These are phyloP conservation scores for Poeciliopsis gracilis DNA, from an alignment of 2,797 vertebrate species.

Conservation along the genomic window DNA sequence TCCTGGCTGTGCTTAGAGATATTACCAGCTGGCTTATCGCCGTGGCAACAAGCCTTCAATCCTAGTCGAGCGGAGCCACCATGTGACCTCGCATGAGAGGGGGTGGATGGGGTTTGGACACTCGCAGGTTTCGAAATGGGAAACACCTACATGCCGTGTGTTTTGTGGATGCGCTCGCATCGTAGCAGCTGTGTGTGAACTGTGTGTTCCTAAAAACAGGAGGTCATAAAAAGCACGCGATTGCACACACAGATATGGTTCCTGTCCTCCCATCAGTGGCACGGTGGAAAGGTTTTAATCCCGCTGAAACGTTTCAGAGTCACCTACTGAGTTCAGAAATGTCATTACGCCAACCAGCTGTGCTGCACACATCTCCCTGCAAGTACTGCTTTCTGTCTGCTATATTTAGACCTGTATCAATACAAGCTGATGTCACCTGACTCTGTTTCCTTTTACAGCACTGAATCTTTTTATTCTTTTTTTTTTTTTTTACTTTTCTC, in stretches of 20 bases:
- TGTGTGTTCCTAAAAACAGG: slow-evolving; percentile 5
- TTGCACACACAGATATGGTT: slow-evolving; percentile 6
- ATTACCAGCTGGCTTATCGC: slow-evolving; percentile 85
- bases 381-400: slow-evolving; percentile 33
- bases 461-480: neutral
- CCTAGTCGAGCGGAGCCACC: slow-evolving; percentile 73
- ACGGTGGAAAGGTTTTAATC: slow-evolving; percentile 64
- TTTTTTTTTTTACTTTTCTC: slow-evolving; percentile 2
- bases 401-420: slow-evolving; percentile 49
- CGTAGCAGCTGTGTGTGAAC: neutral
- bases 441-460: slow-evolving; percentile 24
- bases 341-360: slow-evolving; percentile 54
- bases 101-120: slow-evolving; percentile 52
- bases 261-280: slow-evolving; percentile 38
- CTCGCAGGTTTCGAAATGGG: slow-evolving; percentile 22
- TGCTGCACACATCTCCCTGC: slow-evolving; percentile 41
- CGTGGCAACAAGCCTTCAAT: slow-evolving; percentile 83
- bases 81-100: slow-evolving; percentile 76
- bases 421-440: slow-evolving; percentile 28
- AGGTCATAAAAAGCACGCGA: slow-evolving; percentile 19
- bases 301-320: slow-evolving; percentile 66
- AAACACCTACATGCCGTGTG: slow-evolving; percentile 15
- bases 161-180: slow-evolving; percentile 13
- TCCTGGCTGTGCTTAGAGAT: slow-evolving; percentile 83
- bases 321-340: slow-evolving; percentile 65